These are phyloP conservation scores for Chymomyza amoena DNA, from an alignment of 2,888 invertebrate genomes.

Conservation along the genomic window DNA sequence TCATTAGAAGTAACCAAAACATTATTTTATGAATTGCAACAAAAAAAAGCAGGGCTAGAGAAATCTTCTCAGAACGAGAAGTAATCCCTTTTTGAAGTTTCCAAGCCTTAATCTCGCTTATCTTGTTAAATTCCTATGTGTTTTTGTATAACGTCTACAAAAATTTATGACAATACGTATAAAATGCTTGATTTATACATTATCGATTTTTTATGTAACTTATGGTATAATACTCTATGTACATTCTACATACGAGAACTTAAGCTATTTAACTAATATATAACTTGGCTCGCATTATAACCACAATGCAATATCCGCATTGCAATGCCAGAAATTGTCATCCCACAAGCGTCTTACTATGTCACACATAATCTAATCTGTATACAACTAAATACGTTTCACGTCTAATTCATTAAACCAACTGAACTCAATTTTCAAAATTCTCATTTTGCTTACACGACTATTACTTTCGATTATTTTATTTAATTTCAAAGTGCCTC, in stretches of 20 bases:
- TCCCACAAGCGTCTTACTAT: slow-evolving; percentile 51
- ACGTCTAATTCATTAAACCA: slow-evolving; percentile 42
- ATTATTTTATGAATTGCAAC: not conserved
- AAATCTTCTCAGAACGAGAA: not conserved
- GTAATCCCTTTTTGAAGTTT: not conserved
- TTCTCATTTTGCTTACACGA: not conserved
- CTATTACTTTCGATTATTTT: slow-evolving; percentile 1
- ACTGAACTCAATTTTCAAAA: not conserved
- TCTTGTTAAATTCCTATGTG: not conserved
- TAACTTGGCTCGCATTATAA: slow-evolving; percentile 15
- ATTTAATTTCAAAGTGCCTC: slow-evolving; percentile 75
- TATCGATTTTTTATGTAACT: slow-evolving; percentile 4
- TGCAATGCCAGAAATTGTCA: slow-evolving; percentile 3
- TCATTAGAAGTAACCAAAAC: not conserved
- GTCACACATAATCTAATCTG: slow-evolving; percentile 66
- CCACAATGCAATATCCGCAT: not conserved
- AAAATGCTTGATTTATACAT: slow-evolving; percentile 38
- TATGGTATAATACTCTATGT: slow-evolving; percentile 29
- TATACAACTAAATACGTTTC: slow-evolving; percentile 65
- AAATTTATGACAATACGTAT: slow-evolving; percentile 56
- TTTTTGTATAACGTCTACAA: slow-evolving; percentile 55
- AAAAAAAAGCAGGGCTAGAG: not conserved
- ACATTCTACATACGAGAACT: slow-evolving; percentile 6
- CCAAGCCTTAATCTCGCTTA: not conserved
- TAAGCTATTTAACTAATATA: slow-evolving; percentile 24